phyloP scores from a whole-genome alignment of 2,113 vertebrate genomes.

The Caranx melampygus region DNA sequence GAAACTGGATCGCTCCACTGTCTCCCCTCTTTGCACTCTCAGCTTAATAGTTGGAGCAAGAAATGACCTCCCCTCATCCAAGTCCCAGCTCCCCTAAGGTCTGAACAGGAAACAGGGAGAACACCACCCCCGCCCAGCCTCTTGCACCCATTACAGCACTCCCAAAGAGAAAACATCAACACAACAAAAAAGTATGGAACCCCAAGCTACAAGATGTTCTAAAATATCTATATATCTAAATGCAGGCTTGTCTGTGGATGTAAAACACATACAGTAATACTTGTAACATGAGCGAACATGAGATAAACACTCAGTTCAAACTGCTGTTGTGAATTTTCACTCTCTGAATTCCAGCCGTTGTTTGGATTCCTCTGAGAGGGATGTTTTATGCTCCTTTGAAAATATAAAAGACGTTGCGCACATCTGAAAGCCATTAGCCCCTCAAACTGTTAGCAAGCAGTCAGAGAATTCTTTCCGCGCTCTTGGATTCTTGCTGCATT shows the following conservation, averaged over 20 bases:
- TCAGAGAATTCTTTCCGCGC: conserved; percentile 79
- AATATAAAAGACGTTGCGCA: conserved; percentile 80
- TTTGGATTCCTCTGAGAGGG: conserved; percentile 86
- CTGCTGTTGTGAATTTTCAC: conserved; percentile 77
- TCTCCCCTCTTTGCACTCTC: conserved; percentile 25
- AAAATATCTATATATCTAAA: background rate
- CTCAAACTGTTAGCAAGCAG: conserved; percentile 84
- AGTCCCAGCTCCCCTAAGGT: conserved; percentile 67
- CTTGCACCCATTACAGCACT: conserved; percentile 37
- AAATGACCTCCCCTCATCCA: conserved; percentile 77
- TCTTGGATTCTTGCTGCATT: conserved; percentile 75
- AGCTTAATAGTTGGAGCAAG: conserved; percentile 71
- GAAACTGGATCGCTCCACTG: background rate
- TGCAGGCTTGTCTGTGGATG: conserved; percentile 7
- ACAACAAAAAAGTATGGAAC: conserved; percentile 2
- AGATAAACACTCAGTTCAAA: conserved; percentile 57
- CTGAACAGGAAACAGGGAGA: conserved; percentile 74
- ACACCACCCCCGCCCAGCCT: conserved; percentile 56
- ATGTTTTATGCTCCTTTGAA: conserved; percentile 87
- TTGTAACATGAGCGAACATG: conserved; percentile 33
- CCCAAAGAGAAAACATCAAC: conserved; percentile 52
- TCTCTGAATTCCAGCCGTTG: conserved; percentile 86
- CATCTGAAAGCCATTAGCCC: conserved; percentile 90
- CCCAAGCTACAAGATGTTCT: conserved; percentile 27
- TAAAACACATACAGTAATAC: conserved; percentile 30